Conservation (phyloP, 1,140 invertebrate genomes). For the Caenorhabditis inopinata region DNA sequence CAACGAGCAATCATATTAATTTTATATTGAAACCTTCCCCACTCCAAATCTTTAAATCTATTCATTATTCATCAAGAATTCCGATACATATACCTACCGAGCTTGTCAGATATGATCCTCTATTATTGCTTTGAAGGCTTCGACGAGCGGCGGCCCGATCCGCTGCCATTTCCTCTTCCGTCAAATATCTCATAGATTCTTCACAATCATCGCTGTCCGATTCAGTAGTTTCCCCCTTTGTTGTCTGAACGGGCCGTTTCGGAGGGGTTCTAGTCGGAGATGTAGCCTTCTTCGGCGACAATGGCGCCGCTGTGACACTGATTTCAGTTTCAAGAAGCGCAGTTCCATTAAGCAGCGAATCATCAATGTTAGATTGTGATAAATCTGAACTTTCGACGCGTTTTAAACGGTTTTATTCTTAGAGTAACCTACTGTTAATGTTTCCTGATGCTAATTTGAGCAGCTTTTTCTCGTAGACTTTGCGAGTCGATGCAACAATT, state of each 20-base stretch:
- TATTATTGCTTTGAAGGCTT: neutral
- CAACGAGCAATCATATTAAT: no score
- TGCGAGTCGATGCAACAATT: conserved; percentile 55
- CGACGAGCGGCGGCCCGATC: neutral
- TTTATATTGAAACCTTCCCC: no score
- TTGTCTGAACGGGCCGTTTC: neutral
- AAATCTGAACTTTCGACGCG: no score
- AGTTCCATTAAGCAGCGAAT: neutral
- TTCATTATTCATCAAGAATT: no score
- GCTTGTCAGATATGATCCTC: neutral
- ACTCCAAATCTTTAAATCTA: no score
- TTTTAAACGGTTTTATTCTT: no score
- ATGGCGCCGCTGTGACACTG: no score
- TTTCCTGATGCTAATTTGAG: neutral
- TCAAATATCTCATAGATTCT: conserved; percentile 1
- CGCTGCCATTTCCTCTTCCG: conserved; percentile 20
- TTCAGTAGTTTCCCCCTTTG: neutral
- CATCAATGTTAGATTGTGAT: neutral
- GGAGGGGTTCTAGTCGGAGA: no score
- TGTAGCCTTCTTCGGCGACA: neutral
- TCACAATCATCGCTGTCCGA: conserved; percentile 4
- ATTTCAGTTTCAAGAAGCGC: no score
- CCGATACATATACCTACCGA: neutral
- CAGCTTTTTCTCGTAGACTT: conserved; percentile 59
- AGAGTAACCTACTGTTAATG: neutral